Evolutionary conservation across 2,113 vertebrate genomes (phyloP).

Genomic region (Romanogobio albipinnatus): DNA sequence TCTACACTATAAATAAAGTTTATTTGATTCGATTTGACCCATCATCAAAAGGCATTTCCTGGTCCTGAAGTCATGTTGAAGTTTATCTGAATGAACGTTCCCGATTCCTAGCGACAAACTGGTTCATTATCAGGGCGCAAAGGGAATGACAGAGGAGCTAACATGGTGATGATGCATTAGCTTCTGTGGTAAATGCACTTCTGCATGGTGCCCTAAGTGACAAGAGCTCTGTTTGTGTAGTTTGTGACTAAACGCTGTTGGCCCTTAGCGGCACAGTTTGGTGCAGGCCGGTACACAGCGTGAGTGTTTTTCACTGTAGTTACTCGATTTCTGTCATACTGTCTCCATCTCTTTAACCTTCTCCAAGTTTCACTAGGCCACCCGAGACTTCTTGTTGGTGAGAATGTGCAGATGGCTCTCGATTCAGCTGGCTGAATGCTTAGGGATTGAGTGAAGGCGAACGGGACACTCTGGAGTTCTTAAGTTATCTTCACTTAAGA

Average conservation of each 20-base stretch:
- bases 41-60: conserved; percentile 64
- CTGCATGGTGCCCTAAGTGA: conserved; percentile 62
- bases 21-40: conserved; percentile 18
- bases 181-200: conserved; percentile 55
- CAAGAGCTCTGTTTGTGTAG: conserved; percentile 61
- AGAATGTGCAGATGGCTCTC: conserved; percentile 53
- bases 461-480: conserved; percentile 30
- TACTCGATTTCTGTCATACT: conserved; percentile 23
- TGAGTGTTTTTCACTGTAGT: conserved; percentile 55
- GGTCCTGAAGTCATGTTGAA: conserved; percentile 52
- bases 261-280: conserved; percentile 35
- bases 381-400: conserved; percentile 36
- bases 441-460: conserved; percentile 48
- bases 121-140: conserved; percentile 60
- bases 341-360: conserved; percentile 11
- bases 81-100: conserved; percentile 65
- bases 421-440: conserved; percentile 59
- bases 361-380: background rate
- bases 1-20: background rate
- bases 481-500: background rate
- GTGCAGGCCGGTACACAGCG: conserved; percentile 42
- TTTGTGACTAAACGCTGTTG: conserved; percentile 60
- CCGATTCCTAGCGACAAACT: conserved; percentile 63
- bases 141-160: conserved; percentile 57
- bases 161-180: conserved; percentile 60